Evolutionary conservation across 2,888 invertebrate species (phyloP), one percentile per base, ranked within the genome.

Genomic region (Drosophila cognata): DNA sequence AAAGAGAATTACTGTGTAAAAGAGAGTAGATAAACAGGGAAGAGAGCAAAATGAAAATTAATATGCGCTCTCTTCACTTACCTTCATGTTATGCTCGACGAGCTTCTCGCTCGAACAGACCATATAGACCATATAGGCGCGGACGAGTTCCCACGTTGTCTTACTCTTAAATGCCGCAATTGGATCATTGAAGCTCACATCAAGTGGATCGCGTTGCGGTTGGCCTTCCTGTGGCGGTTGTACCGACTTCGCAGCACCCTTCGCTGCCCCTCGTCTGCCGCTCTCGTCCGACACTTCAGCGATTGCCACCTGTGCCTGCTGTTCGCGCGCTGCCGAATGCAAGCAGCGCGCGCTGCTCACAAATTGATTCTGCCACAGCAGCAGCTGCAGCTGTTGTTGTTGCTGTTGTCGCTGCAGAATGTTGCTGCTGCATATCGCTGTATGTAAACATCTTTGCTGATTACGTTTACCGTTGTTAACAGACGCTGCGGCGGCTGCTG

Each of bases 141-240:
- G 95, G 60, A 98, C 92, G 83, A 99, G 95, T 94, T 99, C 99
- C 94, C 95, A 96, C 82, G 97, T 98, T 88, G 97, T 98, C 94
- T 99, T 99, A 94, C 98, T 98, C 93, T 98, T 97, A 94, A 98
- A 99, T 33, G 99, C 97, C 83, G 98, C 98, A 89, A 96, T 94
- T 33, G 97, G 96, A 94, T 98, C 97, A 93, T 96, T 96, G 94
- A 99, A 99, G 82, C 95, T 95, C 78, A 97, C 95, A 94, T 98
- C 98, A 84, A 98, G 94, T 4, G 96, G 96, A 93, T 97, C 97
- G 16, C 92, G 90, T 71, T 91, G 92, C 11, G 92, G 91, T 38
- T 82, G 75, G 10, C 82, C 78, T 7, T 29, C 52, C 21, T 89
- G 82, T n/a, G 84, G 78, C 16, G 91, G 85, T 29, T 61, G 56